These are phyloP conservation scores for Serilophus lunatus DNA, from an alignment of 2,113 vertebrate genomes.

Conservation along the genomic window DNA sequence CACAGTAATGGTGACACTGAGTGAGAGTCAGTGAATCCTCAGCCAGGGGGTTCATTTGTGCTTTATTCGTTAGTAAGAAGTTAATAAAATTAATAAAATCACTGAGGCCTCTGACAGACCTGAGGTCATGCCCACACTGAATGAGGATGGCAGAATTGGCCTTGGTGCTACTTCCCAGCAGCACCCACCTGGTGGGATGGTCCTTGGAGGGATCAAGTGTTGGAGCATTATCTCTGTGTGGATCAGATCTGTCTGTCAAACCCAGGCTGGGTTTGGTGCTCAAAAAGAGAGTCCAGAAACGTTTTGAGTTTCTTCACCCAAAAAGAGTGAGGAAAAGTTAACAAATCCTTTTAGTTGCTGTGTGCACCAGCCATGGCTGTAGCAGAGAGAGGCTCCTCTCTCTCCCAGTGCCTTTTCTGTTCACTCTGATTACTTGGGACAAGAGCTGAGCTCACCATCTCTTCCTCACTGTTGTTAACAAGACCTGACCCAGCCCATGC, in stretches of 20 bases:
- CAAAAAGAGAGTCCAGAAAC: neutral
- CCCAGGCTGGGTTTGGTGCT: neutral
- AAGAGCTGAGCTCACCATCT: neutral
- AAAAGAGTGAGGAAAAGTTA: neutral
- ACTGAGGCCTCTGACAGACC: neutral
- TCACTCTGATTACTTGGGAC: neutral
- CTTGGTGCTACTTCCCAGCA: neutral
- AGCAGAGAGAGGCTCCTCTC: neutral
- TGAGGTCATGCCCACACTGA: neutral
- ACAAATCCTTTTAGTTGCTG: neutral
- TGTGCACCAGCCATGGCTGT: neutral
- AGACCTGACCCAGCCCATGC: neutral
- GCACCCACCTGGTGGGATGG: neutral
- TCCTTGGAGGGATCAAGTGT: neutral
- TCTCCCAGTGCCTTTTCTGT: neutral
- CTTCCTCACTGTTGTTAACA: neutral
- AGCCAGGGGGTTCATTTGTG: neutral
- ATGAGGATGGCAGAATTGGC: neutral
- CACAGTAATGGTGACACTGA: neutral
- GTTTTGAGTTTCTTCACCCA: no score
- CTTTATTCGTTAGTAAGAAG: neutral
- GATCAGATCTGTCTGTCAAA: neutral
- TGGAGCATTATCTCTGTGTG: rapidly evolving
- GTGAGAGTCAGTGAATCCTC: neutral
- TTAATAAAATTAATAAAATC: neutral